Percentiles rank a stretch among this genome's conserved stretches.
These are phyloP conservation scores for Sula dactylatra DNA, from an alignment of 2,113 vertebrate genomes.

Conservation along the genomic window DNA sequence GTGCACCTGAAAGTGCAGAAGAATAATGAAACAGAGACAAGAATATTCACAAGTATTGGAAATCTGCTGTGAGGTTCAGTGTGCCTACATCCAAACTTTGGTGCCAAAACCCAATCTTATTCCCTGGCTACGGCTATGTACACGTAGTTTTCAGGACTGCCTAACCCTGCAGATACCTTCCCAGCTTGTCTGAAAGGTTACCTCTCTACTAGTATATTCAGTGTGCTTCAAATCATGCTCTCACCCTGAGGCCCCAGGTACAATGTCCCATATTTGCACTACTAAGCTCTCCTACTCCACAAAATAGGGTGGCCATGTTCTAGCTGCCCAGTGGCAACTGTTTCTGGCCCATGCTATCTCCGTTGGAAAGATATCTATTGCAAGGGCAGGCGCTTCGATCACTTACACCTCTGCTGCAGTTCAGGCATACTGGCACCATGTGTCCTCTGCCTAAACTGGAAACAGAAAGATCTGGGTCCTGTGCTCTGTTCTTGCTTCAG, in stretches of 20 bases:
- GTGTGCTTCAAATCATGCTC: background rate
- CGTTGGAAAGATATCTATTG: background rate
- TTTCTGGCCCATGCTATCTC: background rate
- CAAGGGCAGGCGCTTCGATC: accelerated
- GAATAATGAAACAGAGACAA: background rate
- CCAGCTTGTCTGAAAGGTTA: background rate
- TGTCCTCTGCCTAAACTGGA: background rate
- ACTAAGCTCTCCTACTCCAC: background rate
- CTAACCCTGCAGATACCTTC: background rate
- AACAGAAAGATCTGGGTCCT: background rate
- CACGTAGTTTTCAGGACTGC: background rate
- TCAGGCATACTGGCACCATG: background rate
- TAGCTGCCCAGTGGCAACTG: background rate
- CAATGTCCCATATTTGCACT: background rate
- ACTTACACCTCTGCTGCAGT: background rate
- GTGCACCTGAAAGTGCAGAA: background rate
- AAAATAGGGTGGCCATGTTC: background rate
- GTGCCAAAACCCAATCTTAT: background rate
- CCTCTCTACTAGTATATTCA: background rate
- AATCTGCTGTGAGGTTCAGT: background rate
- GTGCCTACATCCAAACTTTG: background rate
- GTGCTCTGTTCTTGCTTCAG: background rate
- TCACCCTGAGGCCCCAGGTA: background rate
- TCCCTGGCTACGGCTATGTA: background rate
- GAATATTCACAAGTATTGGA: background rate